Evolutionary conservation across 2,113 vertebrate species (phyloP).

Genomic region (Lanius collurio): DNA sequence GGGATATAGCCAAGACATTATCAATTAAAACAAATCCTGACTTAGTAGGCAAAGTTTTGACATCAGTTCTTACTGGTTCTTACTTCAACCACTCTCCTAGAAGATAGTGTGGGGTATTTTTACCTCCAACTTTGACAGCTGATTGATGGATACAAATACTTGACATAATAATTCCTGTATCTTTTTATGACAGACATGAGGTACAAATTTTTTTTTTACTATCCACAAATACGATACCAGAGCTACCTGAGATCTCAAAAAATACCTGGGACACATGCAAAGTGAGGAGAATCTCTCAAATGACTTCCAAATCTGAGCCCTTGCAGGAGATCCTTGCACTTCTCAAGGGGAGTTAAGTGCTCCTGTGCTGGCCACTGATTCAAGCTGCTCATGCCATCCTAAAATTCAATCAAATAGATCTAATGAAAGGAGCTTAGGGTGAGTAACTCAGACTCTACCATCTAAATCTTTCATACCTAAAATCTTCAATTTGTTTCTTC

Average conservation of each 20-base stretch:
- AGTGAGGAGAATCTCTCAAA: background rate
- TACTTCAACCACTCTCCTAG: background rate
- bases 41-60: constrained; percentile 35
- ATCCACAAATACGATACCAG: background rate
- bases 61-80: background rate
- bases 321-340: background rate
- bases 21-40: constrained; percentile 41
- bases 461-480: background rate
- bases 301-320: background rate
- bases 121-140: background rate
- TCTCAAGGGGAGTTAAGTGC: background rate
- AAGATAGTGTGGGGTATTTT: background rate
- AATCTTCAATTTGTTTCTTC: background rate
- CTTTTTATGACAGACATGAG: background rate
- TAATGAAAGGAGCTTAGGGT: background rate
- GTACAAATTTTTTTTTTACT: background rate
- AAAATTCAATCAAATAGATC: background rate
- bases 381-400: background rate
- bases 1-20: constrained; percentile 51
- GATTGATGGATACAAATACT: background rate
- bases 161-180: background rate
- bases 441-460: background rate
- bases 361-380: background rate
- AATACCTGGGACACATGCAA: background rate
- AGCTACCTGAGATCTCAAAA: background rate